Conservation (phyloP, 2,888 invertebrate species). For the Isoperla grammatica region DNA sequence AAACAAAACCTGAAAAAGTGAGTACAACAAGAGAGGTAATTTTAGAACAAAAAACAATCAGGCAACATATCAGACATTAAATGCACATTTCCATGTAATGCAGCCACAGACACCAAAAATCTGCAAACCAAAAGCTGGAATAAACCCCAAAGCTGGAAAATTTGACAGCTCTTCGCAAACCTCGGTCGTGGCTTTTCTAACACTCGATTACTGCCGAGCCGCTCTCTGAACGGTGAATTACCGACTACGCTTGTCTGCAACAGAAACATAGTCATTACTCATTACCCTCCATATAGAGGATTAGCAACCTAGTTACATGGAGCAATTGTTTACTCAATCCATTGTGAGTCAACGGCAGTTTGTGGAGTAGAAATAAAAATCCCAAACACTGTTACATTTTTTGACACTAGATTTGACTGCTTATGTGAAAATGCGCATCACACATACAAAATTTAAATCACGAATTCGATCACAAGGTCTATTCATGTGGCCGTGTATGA, state of each 20-base stretch:
- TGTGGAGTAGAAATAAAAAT: no score
- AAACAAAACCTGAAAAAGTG: background rate
- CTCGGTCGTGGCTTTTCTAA: conserved; percentile 77
- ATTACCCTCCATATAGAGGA: conserved; percentile 47
- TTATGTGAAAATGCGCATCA: no score
- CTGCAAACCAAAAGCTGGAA: background rate
- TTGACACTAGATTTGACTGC: no score
- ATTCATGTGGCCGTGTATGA: no score
- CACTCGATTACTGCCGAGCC: conserved; percentile 81
- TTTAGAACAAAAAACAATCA: conserved; percentile 2
- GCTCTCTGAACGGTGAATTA: conserved; percentile 83
- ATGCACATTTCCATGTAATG: conserved; percentile 20
- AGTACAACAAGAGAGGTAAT: conserved; percentile 7
- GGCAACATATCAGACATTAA: background rate
- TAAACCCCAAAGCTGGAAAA: conserved; percentile 31
- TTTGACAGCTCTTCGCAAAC: conserved; percentile 50
- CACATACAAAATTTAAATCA: no score
- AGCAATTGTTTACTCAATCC: no score
- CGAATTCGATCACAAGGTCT: no score
- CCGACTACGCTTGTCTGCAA: conserved; percentile 55
- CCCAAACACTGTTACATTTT: no score
- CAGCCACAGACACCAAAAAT: background rate
- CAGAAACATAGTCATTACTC: conserved; percentile 42
- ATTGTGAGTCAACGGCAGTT: no score
- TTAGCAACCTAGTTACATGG: no score